phyloP scores from a whole-genome alignment of 1,140 invertebrate genomes.

The Chironomus striatipennis region DNA sequence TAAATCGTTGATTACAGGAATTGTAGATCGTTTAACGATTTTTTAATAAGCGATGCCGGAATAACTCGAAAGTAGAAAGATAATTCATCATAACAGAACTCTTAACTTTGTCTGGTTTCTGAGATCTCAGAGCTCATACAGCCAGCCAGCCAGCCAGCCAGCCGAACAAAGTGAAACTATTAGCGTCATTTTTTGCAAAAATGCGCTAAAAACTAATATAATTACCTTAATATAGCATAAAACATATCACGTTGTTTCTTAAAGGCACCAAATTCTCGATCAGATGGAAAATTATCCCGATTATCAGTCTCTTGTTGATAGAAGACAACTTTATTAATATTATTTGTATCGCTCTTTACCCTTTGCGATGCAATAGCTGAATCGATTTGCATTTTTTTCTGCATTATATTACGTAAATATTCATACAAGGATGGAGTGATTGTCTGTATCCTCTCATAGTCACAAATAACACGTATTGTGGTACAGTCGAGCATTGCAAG shows the following conservation, averaged over 20 bases:
- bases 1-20: too few relatives aligned
- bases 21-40: too few relatives aligned
- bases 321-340: conserved; percentile 32
- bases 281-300: conserved; percentile 65
- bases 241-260: conserved; percentile 75
- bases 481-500: conserved; percentile 34
- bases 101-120: too few relatives aligned
- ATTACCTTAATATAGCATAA: conserved; percentile 58
- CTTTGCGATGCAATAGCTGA: not conserved
- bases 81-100: too few relatives aligned
- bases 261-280: conserved; percentile 65
- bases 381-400: conserved; percentile 30
- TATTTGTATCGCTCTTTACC: not conserved
- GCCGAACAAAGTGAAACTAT: too few relatives aligned
- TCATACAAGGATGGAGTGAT: conserved; percentile 28
- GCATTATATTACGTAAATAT: conserved; percentile 29
- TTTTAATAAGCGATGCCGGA: too few relatives aligned
- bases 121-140: too few relatives aligned
- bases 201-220: conserved; percentile 6
- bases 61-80: too few relatives aligned
- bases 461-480: conserved; percentile 33
- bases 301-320: conserved; percentile 68
- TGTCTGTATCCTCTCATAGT: conserved; percentile 32
- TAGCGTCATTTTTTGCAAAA: too few relatives aligned
- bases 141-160: too few relatives aligned